Evolutionary conservation across 2,113 vertebrate genomes (phyloP).

Genomic region (Tiliqua scincoides): DNA sequence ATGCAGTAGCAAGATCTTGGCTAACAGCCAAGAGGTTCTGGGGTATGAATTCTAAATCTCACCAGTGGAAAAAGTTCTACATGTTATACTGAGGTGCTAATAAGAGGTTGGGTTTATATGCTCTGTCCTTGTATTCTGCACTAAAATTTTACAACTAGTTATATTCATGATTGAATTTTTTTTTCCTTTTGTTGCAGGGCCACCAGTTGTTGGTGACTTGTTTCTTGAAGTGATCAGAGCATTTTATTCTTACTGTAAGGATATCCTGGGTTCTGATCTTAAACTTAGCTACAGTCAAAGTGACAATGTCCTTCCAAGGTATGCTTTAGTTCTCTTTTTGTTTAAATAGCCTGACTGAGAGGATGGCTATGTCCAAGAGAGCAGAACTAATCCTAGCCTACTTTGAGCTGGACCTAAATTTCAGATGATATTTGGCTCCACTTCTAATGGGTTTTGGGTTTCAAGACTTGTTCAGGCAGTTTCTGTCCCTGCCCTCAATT

Average conservation of each 20-base stretch:
- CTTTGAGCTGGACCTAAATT: neutral
- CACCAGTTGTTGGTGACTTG: constrained; percentile 84
- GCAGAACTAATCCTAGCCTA: too few relatives aligned
- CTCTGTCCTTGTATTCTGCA: neutral
- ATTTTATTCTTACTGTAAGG: constrained; percentile 89
- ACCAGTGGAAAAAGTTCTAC: neutral
- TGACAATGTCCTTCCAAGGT: constrained; percentile 85
- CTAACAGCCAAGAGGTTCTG: neutral
- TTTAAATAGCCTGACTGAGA: neutral
- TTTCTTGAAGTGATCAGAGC: constrained; percentile 93
- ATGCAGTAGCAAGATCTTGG: neutral
- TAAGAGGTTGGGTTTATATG: neutral
- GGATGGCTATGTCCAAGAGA: too few relatives aligned
- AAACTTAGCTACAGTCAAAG: constrained; percentile 83
- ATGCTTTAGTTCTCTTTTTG: constrained; percentile 8
- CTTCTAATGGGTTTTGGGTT: neutral
- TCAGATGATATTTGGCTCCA: neutral
- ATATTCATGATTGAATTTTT: neutral
- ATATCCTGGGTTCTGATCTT: constrained; percentile 84
- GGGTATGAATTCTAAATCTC: neutral
- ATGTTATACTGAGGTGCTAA: neutral
- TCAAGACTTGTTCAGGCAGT: neutral
- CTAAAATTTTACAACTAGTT: neutral
- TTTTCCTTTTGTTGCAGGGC: constrained; percentile 78
- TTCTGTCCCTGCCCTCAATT: neutral